Evolutionary conservation across 2,888 invertebrate species (phyloP), one percentile per base, ranked within the genome.

Genomic region (Folsomia manolachei): DNA sequence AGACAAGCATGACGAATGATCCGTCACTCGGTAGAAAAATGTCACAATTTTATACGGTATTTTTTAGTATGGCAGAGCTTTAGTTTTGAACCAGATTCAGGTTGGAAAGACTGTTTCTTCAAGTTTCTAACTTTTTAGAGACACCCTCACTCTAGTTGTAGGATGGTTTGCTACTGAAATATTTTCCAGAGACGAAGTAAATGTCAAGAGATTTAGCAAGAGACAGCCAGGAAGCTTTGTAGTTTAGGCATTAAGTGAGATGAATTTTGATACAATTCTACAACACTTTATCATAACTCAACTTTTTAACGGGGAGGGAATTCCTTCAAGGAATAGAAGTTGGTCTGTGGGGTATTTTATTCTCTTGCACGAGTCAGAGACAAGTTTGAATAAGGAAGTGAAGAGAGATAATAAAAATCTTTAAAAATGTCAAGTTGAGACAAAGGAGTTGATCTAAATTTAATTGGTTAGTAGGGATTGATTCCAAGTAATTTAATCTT

Each of bases 11-110:
- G 75, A 75, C 75, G 70, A 70, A 75, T 75, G 75, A 75, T 70
- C 75, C 70, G 71, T 75, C 75, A 75, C n/a, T n/a, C n/a, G n/a
- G 68, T 63, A 67, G 51, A 51, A 64, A 72, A 72, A 75, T 75
- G 75, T 72, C 72, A 75, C 75, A 64, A 71, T 74, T 74, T 74
- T 71, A 71, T 74, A 39, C 69, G n/a, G n/a, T n/a, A n/a, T n/a
- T 65, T 69, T 69, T 71, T 62, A 60, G 63, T 21, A 23, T 52
- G 4, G 7, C 56, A 51, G 18, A 18, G 18, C 18, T 51, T 18
- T 11, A 21, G 21, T 56, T 56, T 21, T 18, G 56, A 56, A 56
- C 7, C 56, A 19, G 56, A 19, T 18, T 18, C 56, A 56, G 7
- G 56, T n/a, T n/a, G 14, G 39, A 39, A 39, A 39, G 39, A n/a